Evolutionary conservation across 2,888 invertebrate genomes (phyloP), one percentile per base, ranked within the genome.

Genomic region (Spilarctia lutea): DNA sequence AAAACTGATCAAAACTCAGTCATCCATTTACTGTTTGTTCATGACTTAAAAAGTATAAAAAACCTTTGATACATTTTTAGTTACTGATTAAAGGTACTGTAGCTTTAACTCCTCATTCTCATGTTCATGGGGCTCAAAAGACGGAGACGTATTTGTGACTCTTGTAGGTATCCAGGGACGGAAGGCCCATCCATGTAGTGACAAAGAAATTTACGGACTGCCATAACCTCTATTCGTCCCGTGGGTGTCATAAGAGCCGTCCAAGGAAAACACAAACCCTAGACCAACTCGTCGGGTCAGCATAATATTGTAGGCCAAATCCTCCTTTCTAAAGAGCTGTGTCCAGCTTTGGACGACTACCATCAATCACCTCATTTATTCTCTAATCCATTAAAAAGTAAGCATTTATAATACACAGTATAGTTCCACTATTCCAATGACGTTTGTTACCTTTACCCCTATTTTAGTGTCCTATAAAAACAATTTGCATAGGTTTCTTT

Each of bases 391-490:
- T 6, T 52, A 52, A 20, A 0, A 24, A 7, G 7, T 56, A 16
- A 10, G 30, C 24, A 39, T n/a, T 52, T 20, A 66, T 30, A 8
- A 60, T 42, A 8, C 18, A 42, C 63, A 48, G 48, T 45, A 18
- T 45, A 73, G n/a, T 70, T 69, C 56, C 33, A 66, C 66, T 30
- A 65, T 45, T 35, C 24, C 42, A 45, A 30, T 71, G 68, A 71
- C 27, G 68, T 66, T 48, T 48, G 71, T 18, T 45, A 42, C 60
- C 18, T 35, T 20, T 48, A 24, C 52, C 30, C 18, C 63, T 30
- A 63, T 67, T 71, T 71, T 68, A 60, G 18, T 52, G n/a, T 45
- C 11, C 45, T 20, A 63, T 68, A 75, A 75, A 75, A 68, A 63
- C 33, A 66, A 71, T 71, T 45, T 74, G 60, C 66, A 71, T 71